Base-by-base conservation (phyloP, 1,140 invertebrate species). In the Aphelinus certus region DNA sequence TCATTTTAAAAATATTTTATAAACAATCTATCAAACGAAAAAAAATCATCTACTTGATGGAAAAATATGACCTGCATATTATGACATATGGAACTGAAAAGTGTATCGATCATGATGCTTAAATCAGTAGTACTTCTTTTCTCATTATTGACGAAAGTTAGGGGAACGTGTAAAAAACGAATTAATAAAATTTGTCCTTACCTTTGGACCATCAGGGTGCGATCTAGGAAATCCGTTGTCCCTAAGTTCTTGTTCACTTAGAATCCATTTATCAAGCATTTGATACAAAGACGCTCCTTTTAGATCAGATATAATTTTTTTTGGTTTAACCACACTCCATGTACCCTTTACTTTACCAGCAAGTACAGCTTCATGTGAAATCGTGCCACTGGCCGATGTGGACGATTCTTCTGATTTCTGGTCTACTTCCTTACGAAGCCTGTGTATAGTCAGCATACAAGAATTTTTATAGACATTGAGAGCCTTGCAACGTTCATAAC, bases 401-500 rank as follows among this genome's bases (percentile, higher is more conserved):
- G 74, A 51, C 4, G 84, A 83, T 46, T 87, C 84, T 6, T 85
- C 83, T 68, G 85, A 86, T 81, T 88, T 89, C 77, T 89, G 86
- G 60, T 88, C 87, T 2, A 91, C 80, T 85, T 94, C 93, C 83
- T 94, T 94, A 70, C 91, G 88, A 65, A 94, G 81, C 81, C 94
- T 90, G 81, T 94, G 94, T 43, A 96, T 91, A 48, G 94, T 89
- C 78, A 96, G 90, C 84, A 95, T 92, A 73, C 93, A 93, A 42
- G 95, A 93, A 86, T 94, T 96, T 84, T 96, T 92, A 86, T 97
- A 97, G 56, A 96, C 94, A 71, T 90, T 89, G 46, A 94, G 89
- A 53, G 92, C 94, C 77, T 91, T 92, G 81, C 94, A 95, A 80
- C 93, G 92, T 77, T 94, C 92, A 80, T 94, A 94, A 64, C 93